Evolutionary conservation across 2,888 invertebrate genomes (phyloP), one percentile per base, ranked within the genome.

Genomic region (Melanchra persicariae): DNA sequence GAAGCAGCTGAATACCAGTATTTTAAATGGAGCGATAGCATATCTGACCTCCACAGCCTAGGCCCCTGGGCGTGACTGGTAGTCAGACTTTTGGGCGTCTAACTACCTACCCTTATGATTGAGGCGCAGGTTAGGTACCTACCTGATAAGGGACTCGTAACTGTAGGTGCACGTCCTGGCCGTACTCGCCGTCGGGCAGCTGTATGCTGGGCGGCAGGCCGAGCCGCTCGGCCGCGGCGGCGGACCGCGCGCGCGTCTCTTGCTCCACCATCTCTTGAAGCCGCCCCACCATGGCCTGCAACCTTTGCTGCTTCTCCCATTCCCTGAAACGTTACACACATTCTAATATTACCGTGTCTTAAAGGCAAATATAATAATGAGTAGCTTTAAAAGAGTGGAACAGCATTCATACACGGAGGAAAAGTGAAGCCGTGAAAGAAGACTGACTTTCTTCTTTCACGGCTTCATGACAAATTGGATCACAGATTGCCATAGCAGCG

Each of bases 61-160:
- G n/a, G 2, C 1, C 24, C 1, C 9, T 30, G 9, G 19, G 26
- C 26, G 17, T 19, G 52, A 19, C 52, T 19, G 19, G 19, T 10
- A 10, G 54, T 30, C 54, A 54, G 19, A 34, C 19, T 30, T 30
- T 30, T 19, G 10, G 30, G n/a, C 6, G 30, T 30, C 9, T 34
- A 12, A 54, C 19, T 54, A 54, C 15, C 15, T 40, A 10, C 10
- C 2, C 12, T 12, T 12, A 55, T 7, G 34, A 34, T 5, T 10
- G n/a, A 55, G 12, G 34, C n/a, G 12, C 6, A 34, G 6, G 7
- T 52, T 52, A 26, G 1, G 6, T 24, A 17, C 6, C 22, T 81
- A 97, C 97, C 97, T 97, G 97, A 94, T 97, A 97, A 92, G 96
- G 96, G 91, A 96, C 96, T 93, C 97, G 96, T 91, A 97, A 91